Evolutionary conservation across 2,888 invertebrate genomes (phyloP).

Genomic region (Villa cingulata): DNA sequence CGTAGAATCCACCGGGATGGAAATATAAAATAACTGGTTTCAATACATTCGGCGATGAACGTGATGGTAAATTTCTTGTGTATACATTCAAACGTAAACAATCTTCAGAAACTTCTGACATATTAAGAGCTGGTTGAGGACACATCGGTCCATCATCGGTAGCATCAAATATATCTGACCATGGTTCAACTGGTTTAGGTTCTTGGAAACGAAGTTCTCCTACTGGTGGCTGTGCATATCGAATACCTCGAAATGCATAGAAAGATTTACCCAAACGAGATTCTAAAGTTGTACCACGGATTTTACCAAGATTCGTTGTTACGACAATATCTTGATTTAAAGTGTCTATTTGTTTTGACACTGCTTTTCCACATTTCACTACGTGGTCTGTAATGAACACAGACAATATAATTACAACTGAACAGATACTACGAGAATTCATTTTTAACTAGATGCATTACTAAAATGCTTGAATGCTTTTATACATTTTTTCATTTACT

Average conservation of each 20-base stretch:
- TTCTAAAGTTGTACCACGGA: slow-evolving; percentile 30
- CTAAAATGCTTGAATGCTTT: no score
- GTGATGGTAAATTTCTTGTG: slow-evolving; percentile 27
- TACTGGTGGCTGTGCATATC: slow-evolving; percentile 31
- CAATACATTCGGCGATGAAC: slow-evolving; percentile 20
- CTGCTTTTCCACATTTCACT: no score
- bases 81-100: slow-evolving; percentile 46
- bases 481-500: no score
- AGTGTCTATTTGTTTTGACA: no score
- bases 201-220: slow-evolving; percentile 29
- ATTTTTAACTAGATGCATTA: no score
- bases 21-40: slow-evolving; percentile 52
- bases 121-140: slow-evolving; percentile 30
- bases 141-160: slow-evolving; percentile 45
- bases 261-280: slow-evolving; percentile 29
- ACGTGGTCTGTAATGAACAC: no score
- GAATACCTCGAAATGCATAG: slow-evolving; percentile 34
- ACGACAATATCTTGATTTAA: neutral
- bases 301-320: slow-evolving; percentile 28
- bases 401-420: no score
- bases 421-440: no score
- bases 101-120: slow-evolving; percentile 38
- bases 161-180: slow-evolving; percentile 41
- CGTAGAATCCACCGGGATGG: slow-evolving; percentile 55
- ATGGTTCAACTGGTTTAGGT: slow-evolving; percentile 38